phyloP scores from a whole-genome alignment of 2,797 vertebrate genomes.

The Limnodromus scolopaceus region DNA sequence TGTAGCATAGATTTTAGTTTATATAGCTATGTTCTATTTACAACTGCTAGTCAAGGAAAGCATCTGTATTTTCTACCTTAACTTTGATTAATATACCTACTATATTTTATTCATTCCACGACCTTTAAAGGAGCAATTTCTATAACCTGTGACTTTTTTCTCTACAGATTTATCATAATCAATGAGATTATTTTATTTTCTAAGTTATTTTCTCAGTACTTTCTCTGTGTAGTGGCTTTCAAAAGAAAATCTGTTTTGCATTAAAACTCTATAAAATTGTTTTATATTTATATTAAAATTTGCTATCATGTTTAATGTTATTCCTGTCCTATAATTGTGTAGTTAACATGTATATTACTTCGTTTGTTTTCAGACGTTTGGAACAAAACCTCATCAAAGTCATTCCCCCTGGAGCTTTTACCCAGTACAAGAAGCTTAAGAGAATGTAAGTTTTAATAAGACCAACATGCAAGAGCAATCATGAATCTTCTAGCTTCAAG shows the following conservation, averaged over 20 bases:
- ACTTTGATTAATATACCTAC: background rate
- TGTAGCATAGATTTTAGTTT: background rate
- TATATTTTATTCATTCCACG: background rate
- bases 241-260: background rate
- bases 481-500: background rate
- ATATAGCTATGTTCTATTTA: background rate
- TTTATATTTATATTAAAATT: background rate
- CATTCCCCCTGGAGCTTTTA: slow-evolving; percentile 92
- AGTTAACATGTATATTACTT: slow-evolving; percentile 46
- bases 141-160: background rate
- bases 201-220: background rate
- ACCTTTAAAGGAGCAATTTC: background rate
- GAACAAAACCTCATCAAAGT: slow-evolving; percentile 97
- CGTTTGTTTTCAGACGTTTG: slow-evolving; percentile 86
- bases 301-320: background rate
- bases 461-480: background rate
- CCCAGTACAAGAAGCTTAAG: slow-evolving; percentile 96
- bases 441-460: slow-evolving; percentile 90
- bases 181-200: background rate
- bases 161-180: background rate
- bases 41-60: background rate
- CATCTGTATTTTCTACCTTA: background rate
- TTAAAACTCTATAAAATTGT: background rate
- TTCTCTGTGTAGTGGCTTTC: background rate
- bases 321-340: background rate